Conservation (phyloP, 2,888 invertebrate species). For the Mycalesis mineus region DNA sequence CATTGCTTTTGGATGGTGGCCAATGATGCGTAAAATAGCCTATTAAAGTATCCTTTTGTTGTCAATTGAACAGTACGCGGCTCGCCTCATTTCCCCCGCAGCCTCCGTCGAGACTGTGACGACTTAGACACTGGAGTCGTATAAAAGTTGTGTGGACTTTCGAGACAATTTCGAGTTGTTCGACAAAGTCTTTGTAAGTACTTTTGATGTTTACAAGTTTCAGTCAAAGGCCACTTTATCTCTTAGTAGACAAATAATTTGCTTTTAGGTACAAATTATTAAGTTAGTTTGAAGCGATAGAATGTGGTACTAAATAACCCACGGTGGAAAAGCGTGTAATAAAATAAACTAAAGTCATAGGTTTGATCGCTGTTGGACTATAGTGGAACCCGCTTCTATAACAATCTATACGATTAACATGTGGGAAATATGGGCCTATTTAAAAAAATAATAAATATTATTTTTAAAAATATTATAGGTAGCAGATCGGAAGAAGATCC, state of each 20-base stretch:
- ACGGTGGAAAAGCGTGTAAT: too few species aligned
- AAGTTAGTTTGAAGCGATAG: not conserved
- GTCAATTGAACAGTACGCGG: conserved; percentile 40
- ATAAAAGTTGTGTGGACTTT: conserved; percentile 15
- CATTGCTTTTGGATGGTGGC: conserved; percentile 44
- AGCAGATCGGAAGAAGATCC: too few species aligned
- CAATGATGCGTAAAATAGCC: conserved; percentile 54
- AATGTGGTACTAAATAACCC: too few species aligned
- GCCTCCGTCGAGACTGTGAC: conserved; percentile 19
- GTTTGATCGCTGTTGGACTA: too few species aligned
- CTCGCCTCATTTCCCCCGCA: conserved; percentile 34
- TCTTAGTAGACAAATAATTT: conserved; percentile 2
- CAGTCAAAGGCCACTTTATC: conserved; percentile 6
- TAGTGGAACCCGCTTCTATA: too few species aligned
- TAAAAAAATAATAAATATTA: too few species aligned
- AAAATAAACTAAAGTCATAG: too few species aligned
- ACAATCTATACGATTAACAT: too few species aligned
- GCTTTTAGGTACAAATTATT: not conserved
- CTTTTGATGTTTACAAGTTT: conserved; percentile 9
- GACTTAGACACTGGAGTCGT: conserved; percentile 16
- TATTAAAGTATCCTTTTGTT: conserved; percentile 53
- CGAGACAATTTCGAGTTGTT: conserved; percentile 16
- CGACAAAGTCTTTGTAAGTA: conserved; percentile 1
- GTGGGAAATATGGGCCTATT: too few species aligned
- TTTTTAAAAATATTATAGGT: too few species aligned